Base-by-base conservation (phyloP, 1,140 invertebrate species). In the Grapholita molesta region DNA sequence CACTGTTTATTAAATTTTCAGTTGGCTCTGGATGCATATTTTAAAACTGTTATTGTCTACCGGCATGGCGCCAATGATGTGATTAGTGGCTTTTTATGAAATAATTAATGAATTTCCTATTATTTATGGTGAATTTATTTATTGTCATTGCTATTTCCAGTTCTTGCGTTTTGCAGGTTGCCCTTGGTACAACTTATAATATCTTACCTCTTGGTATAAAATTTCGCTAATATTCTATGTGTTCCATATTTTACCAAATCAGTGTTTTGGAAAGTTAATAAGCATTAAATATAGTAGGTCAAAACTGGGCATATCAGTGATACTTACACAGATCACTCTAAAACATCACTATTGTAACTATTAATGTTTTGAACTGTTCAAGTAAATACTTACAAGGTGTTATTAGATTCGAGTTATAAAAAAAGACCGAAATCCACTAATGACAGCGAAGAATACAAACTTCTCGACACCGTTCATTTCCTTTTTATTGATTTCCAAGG, bases 1-100 rank as follows among this genome's bases (percentile, higher is more conserved):
- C 82, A 81, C 64, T 90, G 85, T 86, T 89, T 90, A 90, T 89
- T 88, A 87, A 90, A 86, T 89, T 86, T 85, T 80, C 55, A 86
- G 80, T 87, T 89, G 87, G 87, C 87, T 82, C 71, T 68, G 74
- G 75, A 75, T 79, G 75, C 78, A 78, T 84, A 84, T 82, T 89
- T 84, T 86, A 78, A 85, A 85, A 84, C 75, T 82, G 79, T 84
- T 80, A 79, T 71, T 78, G 73, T 73, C 76, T 48, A 42, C 38
- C 42, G 9, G 15, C 42, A 48, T 18, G 42, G 42, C 42, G 42
- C 42, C 42, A 48, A 48, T 48, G 42, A 48, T 48, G 42, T 21
- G 42, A 48, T 48, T 48, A 67, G 76, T 68, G 32, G 30, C 23
- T 23, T 67, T 69, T 70, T 25, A 21, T 48, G 42, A 42, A 42